A percentile compares a stretch with the other conserved stretches of the same genome.
These are phyloP conservation scores for Scotopteryx bipunctaria DNA, from an alignment of 2,888 invertebrate genomes.

Conservation along the genomic window DNA sequence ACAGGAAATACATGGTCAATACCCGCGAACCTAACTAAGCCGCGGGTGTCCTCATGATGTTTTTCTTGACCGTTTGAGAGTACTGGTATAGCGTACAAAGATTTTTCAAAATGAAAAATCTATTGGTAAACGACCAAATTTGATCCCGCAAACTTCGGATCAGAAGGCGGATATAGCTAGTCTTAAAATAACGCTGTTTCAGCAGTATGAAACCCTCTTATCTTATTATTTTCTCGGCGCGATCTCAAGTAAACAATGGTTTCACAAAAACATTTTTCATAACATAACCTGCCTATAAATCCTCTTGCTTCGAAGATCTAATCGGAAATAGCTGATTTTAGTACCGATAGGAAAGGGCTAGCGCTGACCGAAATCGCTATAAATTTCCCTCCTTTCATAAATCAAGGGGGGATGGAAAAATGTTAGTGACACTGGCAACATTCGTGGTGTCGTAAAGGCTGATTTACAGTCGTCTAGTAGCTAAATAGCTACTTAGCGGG, in stretches of 20 bases:
- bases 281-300: conserved; percentile 39
- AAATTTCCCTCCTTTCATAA: conserved; percentile 56
- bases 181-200: neutral
- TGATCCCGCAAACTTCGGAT: too few relatives aligned
- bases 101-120: too few relatives aligned
- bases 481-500: conserved; percentile 20
- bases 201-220: neutral
- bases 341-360: conserved; percentile 42
- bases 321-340: conserved; percentile 47
- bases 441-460: conserved; percentile 45
- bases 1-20: too few relatives aligned
- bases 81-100: too few relatives aligned
- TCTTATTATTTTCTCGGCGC: conserved; percentile 4
- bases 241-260: conserved; percentile 21
- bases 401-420: conserved; percentile 48
- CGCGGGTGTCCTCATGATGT: too few relatives aligned
- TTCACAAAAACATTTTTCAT: conserved; percentile 35
- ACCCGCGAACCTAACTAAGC: too few relatives aligned
- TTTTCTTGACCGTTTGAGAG: too few relatives aligned
- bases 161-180: too few relatives aligned
- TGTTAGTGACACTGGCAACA: conserved; percentile 49
- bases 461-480: conserved; percentile 29
- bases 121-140: too few relatives aligned
- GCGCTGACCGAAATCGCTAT: conserved; percentile 52
- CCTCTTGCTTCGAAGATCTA: conserved; percentile 35